phyloP scores from a whole-genome alignment of 2,888 invertebrate genomes.

The Argyra leucocephala region DNA sequence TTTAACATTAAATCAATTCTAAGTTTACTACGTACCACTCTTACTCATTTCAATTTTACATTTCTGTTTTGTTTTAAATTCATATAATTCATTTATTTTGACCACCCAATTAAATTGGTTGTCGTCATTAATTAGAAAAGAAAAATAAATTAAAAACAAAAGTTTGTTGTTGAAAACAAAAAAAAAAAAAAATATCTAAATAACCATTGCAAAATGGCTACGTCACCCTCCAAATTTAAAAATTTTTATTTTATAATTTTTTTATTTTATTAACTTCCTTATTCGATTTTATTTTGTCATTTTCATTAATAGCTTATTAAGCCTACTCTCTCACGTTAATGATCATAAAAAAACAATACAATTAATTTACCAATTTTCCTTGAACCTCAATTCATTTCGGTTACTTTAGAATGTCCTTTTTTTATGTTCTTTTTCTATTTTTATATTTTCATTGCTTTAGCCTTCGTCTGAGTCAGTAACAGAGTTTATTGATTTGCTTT shows the following conservation, averaged over 20 bases:
- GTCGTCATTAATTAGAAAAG: not conserved
- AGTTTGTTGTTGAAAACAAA: not conserved
- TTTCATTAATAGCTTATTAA: conserved; percentile 1
- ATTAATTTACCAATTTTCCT: not conserved
- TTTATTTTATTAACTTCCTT: not conserved
- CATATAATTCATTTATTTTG: not conserved
- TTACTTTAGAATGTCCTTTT: not conserved
- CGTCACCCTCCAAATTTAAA: not conserved
- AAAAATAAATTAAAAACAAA: not conserved
- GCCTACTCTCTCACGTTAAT: not conserved
- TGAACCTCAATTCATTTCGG: not conserved
- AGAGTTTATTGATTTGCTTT: too few relatives aligned
- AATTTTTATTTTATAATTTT: not conserved
- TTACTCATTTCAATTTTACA: too few relatives aligned
- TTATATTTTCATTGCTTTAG: too few relatives aligned
- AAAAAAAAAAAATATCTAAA: not conserved
- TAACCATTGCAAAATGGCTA: not conserved
- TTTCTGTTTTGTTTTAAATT: too few relatives aligned
- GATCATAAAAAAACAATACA: not conserved
- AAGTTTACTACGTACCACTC: too few relatives aligned
- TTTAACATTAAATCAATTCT: too few relatives aligned
- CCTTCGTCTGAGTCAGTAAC: too few relatives aligned
- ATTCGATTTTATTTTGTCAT: not conserved
- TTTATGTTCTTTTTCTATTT: too few relatives aligned
- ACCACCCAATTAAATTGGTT: not conserved